Evolutionary conservation across 2,797 vertebrate species (phyloP), one percentile per base, ranked within the genome.

Genomic region (Fratercula arctica): DNA sequence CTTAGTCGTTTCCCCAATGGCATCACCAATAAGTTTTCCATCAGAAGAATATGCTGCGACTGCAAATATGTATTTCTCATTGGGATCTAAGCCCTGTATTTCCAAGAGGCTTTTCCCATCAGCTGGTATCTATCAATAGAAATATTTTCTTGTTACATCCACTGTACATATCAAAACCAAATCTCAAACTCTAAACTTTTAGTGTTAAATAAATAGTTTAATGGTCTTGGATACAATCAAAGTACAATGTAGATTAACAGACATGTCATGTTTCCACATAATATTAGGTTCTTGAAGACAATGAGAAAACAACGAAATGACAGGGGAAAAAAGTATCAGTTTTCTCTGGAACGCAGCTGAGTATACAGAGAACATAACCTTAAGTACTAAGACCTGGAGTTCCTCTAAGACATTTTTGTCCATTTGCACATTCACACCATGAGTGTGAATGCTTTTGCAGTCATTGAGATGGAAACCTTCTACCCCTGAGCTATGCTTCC

Each of bases 1-100:
- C 50, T 98, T 98, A 16, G 99, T 99, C 25, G 98, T 98, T 90
- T 98, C 98, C 37, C 99, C 99, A 82, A 99, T 95, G 24, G 96
- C 80, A 72, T 98, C 97, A 26, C 99, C 99, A n/a, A 99, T 91
- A 48, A 99, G 98, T 74, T 97, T 98, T 39, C 99, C 99, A 90
- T 98, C 96, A 88, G 97, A 97, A 94, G 98, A 97, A 95, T 99
- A 99, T 5, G 99, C 99, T 87, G 99, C 99, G 5, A 99, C 94
- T 17, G 99, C 99, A 98, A 99, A 99, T 85, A 99, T 43, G 14
- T 99, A 99, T 87, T 98, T 99, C 97, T 99, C 98, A 97, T 99
- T 99, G 81, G 98, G 97, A 93, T 99, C 97, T 90, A 99, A 97
- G 17, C 98, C 98, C 63, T 98, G 98, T 56, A 99, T 98, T 96